Evolutionary conservation across 2,797 vertebrate species (phyloP).

Genomic region (Uromys caudimaculatus): DNA sequence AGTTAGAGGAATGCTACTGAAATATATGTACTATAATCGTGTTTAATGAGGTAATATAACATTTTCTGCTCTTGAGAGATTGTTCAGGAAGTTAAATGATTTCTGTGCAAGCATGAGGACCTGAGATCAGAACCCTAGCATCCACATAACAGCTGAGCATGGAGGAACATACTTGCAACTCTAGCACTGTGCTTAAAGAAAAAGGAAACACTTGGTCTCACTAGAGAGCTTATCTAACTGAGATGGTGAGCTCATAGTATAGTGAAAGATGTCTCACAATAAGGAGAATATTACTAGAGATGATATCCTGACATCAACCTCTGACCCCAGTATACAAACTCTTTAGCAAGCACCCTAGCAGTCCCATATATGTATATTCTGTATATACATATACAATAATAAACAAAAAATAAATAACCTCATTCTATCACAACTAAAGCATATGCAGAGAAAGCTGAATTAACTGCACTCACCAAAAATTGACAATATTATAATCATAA

Average conservation of each 20-base stretch:
- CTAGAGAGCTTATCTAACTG: not conserved
- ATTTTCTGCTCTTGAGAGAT: not conserved
- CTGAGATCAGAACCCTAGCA: not conserved
- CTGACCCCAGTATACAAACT: not conserved
- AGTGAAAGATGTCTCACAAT: not conserved
- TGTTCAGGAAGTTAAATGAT: no score
- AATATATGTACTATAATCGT: not conserved
- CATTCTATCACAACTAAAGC: not conserved
- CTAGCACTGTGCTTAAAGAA: not conserved
- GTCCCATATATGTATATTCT: no score
- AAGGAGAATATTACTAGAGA: not conserved
- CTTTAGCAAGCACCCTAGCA: not conserved
- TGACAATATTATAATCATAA: not conserved
- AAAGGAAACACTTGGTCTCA: not conserved
- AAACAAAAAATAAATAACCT: not conserved
- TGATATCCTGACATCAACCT: not conserved
- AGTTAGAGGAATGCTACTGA: fast-evolving
- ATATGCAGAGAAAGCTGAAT: not conserved
- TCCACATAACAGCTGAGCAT: not conserved
- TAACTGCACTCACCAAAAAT: not conserved
- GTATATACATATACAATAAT: not conserved
- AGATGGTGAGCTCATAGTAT: not conserved
- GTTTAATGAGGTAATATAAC: not conserved
- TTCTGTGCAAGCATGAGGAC: not conserved
- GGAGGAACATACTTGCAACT: not conserved